A percentile compares a stretch with the other conserved stretches of the same genome.
phyloP scores from a whole-genome alignment of 2,888 invertebrate genomes.

The Sycophila texana region DNA sequence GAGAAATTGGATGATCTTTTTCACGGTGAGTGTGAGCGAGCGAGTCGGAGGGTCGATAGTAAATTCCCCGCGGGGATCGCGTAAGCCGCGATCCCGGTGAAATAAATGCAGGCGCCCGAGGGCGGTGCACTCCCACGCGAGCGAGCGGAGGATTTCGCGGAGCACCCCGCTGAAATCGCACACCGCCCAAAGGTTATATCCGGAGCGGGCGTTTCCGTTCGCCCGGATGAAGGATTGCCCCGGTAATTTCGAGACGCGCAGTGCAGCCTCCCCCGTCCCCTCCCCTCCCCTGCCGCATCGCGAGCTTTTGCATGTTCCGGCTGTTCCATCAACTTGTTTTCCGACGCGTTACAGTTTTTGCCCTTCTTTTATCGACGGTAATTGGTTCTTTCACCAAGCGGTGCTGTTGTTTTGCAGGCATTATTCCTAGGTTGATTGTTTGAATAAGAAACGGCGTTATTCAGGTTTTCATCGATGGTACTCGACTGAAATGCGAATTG shows the following conservation, averaged over 20 bases:
- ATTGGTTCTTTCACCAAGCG: no score
- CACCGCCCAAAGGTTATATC: neutral
- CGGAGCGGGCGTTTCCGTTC: neutral
- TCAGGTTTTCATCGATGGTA: no score
- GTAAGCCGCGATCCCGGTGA: conserved; percentile 9
- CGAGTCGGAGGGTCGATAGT: conserved; percentile 34
- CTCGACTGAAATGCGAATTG: no score
- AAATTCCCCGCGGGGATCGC: conserved; percentile 33
- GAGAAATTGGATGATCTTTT: conserved; percentile 53
- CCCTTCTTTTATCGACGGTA: no score
- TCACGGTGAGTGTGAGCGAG: conserved; percentile 30
- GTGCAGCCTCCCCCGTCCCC: no score
- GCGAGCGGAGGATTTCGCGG: neutral
- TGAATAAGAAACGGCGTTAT: no score
- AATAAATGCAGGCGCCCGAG: conserved; percentile 28
- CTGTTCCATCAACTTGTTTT: no score
- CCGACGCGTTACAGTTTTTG: no score
- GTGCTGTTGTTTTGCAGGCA: no score
- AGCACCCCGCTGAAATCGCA: neutral
- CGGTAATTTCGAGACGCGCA: conserved; percentile 16
- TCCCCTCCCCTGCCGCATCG: no score
- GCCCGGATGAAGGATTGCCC: conserved; percentile 29
- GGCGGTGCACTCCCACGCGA: neutral
- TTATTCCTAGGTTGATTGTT: no score
- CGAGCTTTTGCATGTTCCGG: no score